Evolutionary conservation across 2,888 invertebrate species (phyloP), one percentile per base, ranked within the genome.

Genomic region (Acholoe squamosa): DNA sequence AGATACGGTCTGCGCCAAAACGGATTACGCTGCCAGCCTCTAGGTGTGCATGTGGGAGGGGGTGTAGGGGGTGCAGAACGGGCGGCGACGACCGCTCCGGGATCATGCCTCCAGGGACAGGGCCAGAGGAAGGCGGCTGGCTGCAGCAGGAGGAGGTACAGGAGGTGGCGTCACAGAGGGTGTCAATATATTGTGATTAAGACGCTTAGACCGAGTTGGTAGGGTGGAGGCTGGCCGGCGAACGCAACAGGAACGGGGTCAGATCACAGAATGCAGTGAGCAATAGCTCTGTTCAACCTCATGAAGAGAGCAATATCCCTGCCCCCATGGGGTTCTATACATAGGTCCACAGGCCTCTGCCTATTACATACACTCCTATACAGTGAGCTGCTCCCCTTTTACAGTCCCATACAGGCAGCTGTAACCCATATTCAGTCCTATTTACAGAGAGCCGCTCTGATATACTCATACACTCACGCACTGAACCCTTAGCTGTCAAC

Each of bases 151-250:
- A 43, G 43, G 86, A 54, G 86, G 28, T 52, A 28, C 56, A 28
- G 22, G 52, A 25, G 54, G 28, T n/a, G 28, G 54, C 86, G 86
- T 54, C 86, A 86, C 86, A 54, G 52, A n/a, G 31, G 86, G 86
- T 86, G 86, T 86, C 86, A 86, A 86, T 86, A 86, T 86, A 86
- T 86, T 56, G 86, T 56, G 52, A 86, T 52, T 86, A 86, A 56
- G 86, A 86, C 56, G 54, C 86, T 54, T 86, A 52, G 52, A 28
- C 61, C 31, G 28, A 31, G 76, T 31, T 31, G 76, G 61, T 22
- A 1, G 5, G 61, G 3, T n/a, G 61, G n/a, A 25, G 61, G 61
- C 14, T 19, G 61, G 1, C 61, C 31, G 76, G 31, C 28, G 16
- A 31, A 25, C 5, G 76, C 76, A 76, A 76, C 76, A 76, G 76